Conservation (phyloP, 2,113 vertebrate species). For the Castor canadensis region DNA sequence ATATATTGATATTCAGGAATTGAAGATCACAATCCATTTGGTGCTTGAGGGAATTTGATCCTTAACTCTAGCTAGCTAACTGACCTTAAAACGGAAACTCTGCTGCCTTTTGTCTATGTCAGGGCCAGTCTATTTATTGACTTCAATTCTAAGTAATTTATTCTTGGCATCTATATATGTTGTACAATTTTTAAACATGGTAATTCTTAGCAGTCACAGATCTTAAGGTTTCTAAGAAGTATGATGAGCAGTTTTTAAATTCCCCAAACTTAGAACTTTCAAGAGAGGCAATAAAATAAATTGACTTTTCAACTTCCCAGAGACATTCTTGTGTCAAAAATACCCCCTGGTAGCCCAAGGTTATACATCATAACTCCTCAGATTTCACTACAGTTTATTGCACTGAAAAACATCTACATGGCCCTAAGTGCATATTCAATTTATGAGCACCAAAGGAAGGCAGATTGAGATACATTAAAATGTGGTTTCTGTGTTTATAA, state of each 20-base stretch:
- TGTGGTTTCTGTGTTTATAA: slow-evolving; percentile 47
- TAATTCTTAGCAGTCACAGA: slow-evolving; percentile 30
- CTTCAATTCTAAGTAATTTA: slow-evolving; percentile 3
- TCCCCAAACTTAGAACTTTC: slow-evolving; percentile 45
- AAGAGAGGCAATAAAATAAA: slow-evolving; percentile 55
- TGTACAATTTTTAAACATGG: slow-evolving; percentile 25
- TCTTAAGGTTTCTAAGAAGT: slow-evolving; percentile 31
- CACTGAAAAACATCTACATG: slow-evolving; percentile 35
- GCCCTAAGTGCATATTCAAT: background rate
- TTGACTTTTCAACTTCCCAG: slow-evolving; percentile 29
- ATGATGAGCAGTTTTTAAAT: slow-evolving; percentile 57
- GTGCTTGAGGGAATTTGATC: background rate
- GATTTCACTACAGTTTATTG: slow-evolving; percentile 56
- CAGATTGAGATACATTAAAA: slow-evolving; percentile 57
- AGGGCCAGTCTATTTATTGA: background rate
- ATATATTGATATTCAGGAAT: slow-evolving; percentile 28
- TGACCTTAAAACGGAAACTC: background rate
- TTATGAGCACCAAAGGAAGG: slow-evolving; percentile 25
- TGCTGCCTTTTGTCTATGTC: background rate
- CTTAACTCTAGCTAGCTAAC: background rate
- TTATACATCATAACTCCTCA: background rate
- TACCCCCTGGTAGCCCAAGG: background rate
- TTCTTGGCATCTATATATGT: background rate
- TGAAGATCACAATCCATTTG: background rate
- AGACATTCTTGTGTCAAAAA: background rate